Evolutionary conservation across 2,888 invertebrate species (phyloP).

Genomic region (Theretra japonica): DNA sequence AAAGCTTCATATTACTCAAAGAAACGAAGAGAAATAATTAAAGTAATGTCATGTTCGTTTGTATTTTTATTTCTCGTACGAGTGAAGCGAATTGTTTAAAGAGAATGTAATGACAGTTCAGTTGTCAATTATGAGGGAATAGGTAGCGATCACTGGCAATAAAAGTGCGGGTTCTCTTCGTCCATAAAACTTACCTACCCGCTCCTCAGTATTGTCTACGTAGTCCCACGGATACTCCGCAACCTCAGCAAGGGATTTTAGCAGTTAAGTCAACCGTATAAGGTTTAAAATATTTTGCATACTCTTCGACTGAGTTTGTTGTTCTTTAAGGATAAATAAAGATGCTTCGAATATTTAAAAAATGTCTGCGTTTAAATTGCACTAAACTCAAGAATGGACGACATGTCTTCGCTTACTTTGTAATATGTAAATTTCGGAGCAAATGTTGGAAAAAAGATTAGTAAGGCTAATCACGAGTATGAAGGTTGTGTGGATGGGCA

Average conservation of each 20-base stretch:
- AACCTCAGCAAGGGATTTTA: constrained; percentile 44
- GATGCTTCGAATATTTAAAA: constrained; percentile 16
- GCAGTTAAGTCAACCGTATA: constrained; percentile 46
- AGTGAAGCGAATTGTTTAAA: constrained; percentile 67
- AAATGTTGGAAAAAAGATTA: not conserved
- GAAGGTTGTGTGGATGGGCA: constrained; percentile 30
- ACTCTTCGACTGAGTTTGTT: not conserved
- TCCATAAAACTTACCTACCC: constrained; percentile 80
- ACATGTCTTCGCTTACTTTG: constrained; percentile 8
- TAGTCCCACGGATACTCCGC: constrained; percentile 31
- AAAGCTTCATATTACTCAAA: not conserved
- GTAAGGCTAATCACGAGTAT: constrained; percentile 2
- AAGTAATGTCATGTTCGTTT: not conserved
- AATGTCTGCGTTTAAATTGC: constrained; percentile 7
- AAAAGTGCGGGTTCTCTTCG: constrained; percentile 80
- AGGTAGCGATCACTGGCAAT: constrained; percentile 82
- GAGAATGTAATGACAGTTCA: constrained; percentile 78
- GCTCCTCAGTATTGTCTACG: constrained; percentile 72
- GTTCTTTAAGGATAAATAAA: constrained; percentile 5
- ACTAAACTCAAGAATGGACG: constrained; percentile 1
- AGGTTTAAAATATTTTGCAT: constrained; percentile 43
- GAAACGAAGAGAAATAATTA: not conserved
- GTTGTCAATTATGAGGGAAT: constrained; percentile 83
- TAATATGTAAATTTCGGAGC: constrained; percentile 9
- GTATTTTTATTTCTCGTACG: constrained; percentile 17